Evolutionary conservation across 2,888 invertebrate species (phyloP), one percentile per base, ranked within the genome.

Genomic region (Drosophila histrio): DNA sequence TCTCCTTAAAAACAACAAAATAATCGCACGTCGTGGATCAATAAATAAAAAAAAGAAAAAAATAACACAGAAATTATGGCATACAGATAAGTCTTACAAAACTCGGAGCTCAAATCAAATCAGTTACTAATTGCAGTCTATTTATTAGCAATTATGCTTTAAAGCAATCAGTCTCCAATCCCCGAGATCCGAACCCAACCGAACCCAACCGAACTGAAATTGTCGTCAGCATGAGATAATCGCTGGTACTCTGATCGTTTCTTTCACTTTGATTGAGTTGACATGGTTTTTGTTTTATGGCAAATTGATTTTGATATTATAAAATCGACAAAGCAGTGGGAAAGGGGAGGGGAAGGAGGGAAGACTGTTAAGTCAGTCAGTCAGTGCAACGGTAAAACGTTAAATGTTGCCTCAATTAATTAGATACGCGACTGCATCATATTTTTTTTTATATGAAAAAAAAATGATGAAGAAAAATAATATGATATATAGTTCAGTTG

Each of bases 261-360:
- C 83, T 84, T 84, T 84, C 84, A 75, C 81, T 75, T 71, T 58
- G 71, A 72, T 77, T 77, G 72, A 72, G 62, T 69, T 68, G 74
- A 68, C 74, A 66, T 59, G 63, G 19, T 65, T 63, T 66, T 59
- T 21, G 43, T 56, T 21, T 67, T 58, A 72, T 73, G 65, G 68
- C 64, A 53, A 76, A 69, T 79, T 71, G 79, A 79, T 79, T 66
- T 72, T 21, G 44, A 50, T 47, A 38, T 79, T 76, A 80, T 78
- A 73, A 71, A 73, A 80, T 49, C 57, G 53, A 52, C 59, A 30
- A 11, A 15, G 13, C 13, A 4, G n/a, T 6, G 13, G n/a, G 13
- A 13, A 13, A n/a, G 3, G 22, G 3, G 3, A 8, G 36, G 1
- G 2, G 1, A 11, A 36, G 21, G 19, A 1, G 43, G 7, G 11